A percentile compares a stretch with the other conserved stretches of the same genome.
These are phyloP conservation scores for Tinea semifulvella DNA, from an alignment of 2,888 invertebrate genomes.

Conservation along the genomic window DNA sequence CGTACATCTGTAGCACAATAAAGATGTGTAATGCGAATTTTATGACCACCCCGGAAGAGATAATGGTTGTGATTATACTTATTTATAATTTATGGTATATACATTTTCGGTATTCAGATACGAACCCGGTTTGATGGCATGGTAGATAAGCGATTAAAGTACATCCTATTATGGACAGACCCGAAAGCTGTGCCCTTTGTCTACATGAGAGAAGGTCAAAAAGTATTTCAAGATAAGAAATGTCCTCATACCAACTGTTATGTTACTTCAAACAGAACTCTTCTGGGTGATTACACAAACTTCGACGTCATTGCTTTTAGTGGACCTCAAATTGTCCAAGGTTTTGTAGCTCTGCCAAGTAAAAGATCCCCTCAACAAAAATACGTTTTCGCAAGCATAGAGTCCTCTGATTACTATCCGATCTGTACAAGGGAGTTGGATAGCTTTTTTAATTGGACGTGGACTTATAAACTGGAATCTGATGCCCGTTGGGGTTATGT, in stretches of 20 bases:
- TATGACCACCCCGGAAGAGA: too few relatives aligned
- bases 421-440: slow-evolving; percentile 26
- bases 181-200: slow-evolving; percentile 30
- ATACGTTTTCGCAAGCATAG: slow-evolving; percentile 30
- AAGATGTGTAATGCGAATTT: too few relatives aligned
- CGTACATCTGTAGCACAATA: too few relatives aligned
- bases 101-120: too few relatives aligned
- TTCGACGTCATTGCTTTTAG: slow-evolving; percentile 39
- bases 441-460: slow-evolving; percentile 37
- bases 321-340: slow-evolving; percentile 28
- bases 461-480: slow-evolving; percentile 36
- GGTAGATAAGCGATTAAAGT: slow-evolving; percentile 25
- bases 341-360: slow-evolving; percentile 18
- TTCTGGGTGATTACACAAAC: slow-evolving; percentile 25
- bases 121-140: neutral
- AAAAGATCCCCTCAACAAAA: slow-evolving; percentile 26
- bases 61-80: too few relatives aligned
- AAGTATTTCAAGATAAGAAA: slow-evolving; percentile 29
- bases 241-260: slow-evolving; percentile 39
- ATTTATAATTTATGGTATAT: too few relatives aligned
- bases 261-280: slow-evolving; percentile 29
- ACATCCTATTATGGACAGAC: slow-evolving; percentile 38
- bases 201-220: slow-evolving; percentile 29
- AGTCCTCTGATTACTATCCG: slow-evolving; percentile 32
- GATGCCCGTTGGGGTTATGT: slow-evolving; percentile 33